Conservation (phyloP, 2,888 invertebrate species). For the Balanococcus diminutus region DNA sequence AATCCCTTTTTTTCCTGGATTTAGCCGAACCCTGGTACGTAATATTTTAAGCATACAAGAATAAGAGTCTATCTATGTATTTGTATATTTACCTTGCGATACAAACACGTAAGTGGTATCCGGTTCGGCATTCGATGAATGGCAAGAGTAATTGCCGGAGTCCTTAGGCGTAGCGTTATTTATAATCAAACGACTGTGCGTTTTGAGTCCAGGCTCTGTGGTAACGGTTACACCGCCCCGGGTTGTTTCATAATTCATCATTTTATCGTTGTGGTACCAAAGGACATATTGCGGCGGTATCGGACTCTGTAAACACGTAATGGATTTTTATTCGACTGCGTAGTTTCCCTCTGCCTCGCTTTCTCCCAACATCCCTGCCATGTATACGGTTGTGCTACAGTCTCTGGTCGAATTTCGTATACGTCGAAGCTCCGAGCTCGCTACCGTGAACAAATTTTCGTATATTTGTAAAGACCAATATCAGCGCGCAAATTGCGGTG, state of each 20-base stretch:
- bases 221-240: constrained; percentile 81
- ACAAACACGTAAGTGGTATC: constrained; percentile 89
- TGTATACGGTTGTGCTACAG: not conserved
- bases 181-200: constrained; percentile 84
- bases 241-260: constrained; percentile 90
- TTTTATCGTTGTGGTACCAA: constrained; percentile 93
- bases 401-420: not conserved
- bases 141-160: constrained; percentile 91
- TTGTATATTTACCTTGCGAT: constrained; percentile 73
- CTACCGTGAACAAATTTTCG: not conserved
- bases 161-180: constrained; percentile 81
- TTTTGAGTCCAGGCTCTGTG: constrained; percentile 82
- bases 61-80: not conserved
- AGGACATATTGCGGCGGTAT: constrained; percentile 92
- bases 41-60: not conserved
- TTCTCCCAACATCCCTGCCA: not conserved
- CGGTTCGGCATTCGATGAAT: constrained; percentile 86
- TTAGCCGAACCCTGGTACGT: too few relatives aligned
- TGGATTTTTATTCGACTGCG: constrained; percentile 1
- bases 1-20: too few relatives aligned
- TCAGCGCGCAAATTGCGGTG: not conserved
- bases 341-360: not conserved
- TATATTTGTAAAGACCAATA: not conserved
- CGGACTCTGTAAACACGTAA: constrained; percentile 72
- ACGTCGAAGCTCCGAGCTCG: not conserved